Conservation (phyloP, 2,888 invertebrate species). For the Koerneria pararmatus region DNA sequence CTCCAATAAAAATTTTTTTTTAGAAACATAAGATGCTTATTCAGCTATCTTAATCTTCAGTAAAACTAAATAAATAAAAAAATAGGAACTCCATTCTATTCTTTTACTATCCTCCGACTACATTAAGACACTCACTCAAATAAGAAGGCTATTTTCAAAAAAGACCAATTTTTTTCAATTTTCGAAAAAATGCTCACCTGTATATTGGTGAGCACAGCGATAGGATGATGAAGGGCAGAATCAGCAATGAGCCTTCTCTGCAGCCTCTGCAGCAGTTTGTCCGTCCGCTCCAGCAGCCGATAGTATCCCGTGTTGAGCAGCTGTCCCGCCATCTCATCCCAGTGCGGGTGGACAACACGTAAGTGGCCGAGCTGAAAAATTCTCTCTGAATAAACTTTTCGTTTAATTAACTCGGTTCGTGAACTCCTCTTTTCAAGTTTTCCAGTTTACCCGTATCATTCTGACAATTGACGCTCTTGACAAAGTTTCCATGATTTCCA, state of each 20-base stretch:
- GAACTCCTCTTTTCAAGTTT: neutral
- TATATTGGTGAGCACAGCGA: slow-evolving; percentile 48
- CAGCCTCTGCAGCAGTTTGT: slow-evolving; percentile 39
- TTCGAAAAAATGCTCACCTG: slow-evolving; percentile 9
- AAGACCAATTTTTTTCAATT: no score
- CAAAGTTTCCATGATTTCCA: neutral
- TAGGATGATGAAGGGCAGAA: slow-evolving; percentile 40
- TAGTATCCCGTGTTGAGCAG: slow-evolving; percentile 53
- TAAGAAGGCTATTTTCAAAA: neutral
- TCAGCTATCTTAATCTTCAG: no score
- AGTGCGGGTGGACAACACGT: slow-evolving; percentile 54
- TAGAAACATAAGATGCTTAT: neutral
- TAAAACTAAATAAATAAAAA: neutral
- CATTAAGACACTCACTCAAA: neutral
- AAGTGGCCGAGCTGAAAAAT: slow-evolving; percentile 39
- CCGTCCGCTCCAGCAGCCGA: slow-evolving; percentile 43
- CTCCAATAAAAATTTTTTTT: neutral
- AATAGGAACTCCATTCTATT: neutral
- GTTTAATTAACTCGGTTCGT: neutral
- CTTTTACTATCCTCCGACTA: no score
- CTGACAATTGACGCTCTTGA: no score
- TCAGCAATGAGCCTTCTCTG: slow-evolving; percentile 37
- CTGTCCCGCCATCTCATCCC: slow-evolving; percentile 57
- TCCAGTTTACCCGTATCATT: no score
- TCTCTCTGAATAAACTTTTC: neutral